phyloP scores from a whole-genome alignment of 1,140 invertebrate species.

The Halesus radiatus region DNA sequence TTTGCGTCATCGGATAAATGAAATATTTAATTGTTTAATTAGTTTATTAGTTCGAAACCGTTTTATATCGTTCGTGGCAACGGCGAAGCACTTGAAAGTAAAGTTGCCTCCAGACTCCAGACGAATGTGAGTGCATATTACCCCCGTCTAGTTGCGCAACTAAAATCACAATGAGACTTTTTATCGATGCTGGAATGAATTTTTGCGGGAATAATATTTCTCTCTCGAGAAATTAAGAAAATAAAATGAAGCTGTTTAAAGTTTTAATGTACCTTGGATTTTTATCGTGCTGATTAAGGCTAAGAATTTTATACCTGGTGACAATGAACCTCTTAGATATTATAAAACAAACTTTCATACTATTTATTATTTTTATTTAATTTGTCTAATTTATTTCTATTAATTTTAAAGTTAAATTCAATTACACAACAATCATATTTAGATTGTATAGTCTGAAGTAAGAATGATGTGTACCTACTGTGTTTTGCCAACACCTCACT shows the following conservation, averaged over 20 bases:
- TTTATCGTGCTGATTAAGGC: neutral
- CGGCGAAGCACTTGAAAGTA: neutral
- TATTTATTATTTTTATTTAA: too few species aligned
- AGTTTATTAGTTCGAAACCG: slow-evolving; percentile 1
- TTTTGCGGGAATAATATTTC: neutral
- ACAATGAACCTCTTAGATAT: too few species aligned
- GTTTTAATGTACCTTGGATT: neutral
- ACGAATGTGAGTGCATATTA: too few species aligned
- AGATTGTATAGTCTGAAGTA: too few species aligned
- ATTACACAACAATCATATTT: too few species aligned
- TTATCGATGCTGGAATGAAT: neutral
- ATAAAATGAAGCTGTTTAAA: neutral
- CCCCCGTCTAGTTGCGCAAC: too few species aligned
- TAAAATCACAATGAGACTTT: slow-evolving; percentile 1
- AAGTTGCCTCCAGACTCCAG: neutral
- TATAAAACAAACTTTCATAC: too few species aligned
- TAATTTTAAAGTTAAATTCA: too few species aligned
- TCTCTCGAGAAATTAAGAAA: neutral
- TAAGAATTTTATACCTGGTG: too few species aligned
- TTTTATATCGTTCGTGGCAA: neutral
- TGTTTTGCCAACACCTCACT: too few species aligned
- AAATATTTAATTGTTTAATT: neutral
- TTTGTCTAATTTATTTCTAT: too few species aligned
- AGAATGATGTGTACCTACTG: too few species aligned
- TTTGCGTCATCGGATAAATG: neutral